Evolutionary conservation across 2,113 vertebrate genomes (phyloP).

Genomic region (Saguinus imperator): DNA sequence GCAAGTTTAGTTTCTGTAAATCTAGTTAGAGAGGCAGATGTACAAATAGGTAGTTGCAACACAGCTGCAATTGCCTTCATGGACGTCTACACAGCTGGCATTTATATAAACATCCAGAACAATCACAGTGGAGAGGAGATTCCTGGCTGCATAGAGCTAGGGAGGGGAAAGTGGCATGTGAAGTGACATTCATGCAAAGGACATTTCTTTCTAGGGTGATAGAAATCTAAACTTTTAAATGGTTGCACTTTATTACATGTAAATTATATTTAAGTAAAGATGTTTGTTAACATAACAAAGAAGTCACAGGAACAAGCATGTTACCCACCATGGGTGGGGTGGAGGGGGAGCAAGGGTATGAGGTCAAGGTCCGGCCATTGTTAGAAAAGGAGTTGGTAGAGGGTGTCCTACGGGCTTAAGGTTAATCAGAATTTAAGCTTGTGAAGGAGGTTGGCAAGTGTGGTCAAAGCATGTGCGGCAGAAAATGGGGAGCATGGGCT

Average conservation of each 20-base stretch:
- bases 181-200: not conserved
- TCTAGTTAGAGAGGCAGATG: not conserved
- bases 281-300: not conserved
- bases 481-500: accelerated
- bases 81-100: not conserved
- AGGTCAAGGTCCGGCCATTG: too few relatives aligned
- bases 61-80: not conserved
- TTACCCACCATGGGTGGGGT: accelerated
- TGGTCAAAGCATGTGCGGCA: accelerated
- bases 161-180: accelerated
- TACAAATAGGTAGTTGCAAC: not conserved
- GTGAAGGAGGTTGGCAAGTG: not conserved
- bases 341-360: too few relatives aligned
- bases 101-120: not conserved
- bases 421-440: not conserved
- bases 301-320: not conserved
- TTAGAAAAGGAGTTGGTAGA: not conserved
- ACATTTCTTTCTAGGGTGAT: not conserved
- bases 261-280: not conserved
- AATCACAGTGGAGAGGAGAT: not conserved
- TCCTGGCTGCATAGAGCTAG: too few relatives aligned
- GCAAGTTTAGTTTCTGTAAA: not conserved
- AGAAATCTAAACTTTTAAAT: not conserved
- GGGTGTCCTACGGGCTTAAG: not conserved
- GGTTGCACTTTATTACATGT: not conserved